A percentile compares a stretch with the other conserved stretches of the same genome.
Conservation (phyloP, 2,888 invertebrate genomes). For the Caenorhabditis virilis region DNA sequence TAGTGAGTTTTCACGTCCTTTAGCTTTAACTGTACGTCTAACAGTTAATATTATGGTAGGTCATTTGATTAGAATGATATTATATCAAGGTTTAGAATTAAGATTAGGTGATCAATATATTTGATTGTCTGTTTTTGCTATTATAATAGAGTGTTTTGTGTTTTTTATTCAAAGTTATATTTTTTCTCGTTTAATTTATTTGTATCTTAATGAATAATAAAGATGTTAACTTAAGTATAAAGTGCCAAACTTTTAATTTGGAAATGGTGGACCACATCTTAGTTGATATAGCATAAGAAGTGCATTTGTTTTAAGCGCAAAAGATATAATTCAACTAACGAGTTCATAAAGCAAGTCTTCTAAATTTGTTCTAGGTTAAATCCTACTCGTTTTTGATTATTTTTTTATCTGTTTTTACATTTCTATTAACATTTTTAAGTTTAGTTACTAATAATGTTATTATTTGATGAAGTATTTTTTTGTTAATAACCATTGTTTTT, state of each 20-base stretch:
- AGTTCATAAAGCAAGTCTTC: conserved; percentile 53
- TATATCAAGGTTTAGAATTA: conserved; percentile 50
- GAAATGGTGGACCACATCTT: conserved; percentile 60
- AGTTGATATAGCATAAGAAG: conserved; percentile 59
- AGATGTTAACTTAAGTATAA: conserved; percentile 57
- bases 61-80: conserved; percentile 53
- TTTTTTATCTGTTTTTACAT: conserved; percentile 40
- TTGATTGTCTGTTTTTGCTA: conserved; percentile 52
- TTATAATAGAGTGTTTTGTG: conserved; percentile 61
- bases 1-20: conserved; percentile 58
- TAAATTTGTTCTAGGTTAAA: conserved; percentile 53
- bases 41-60: conserved; percentile 60
- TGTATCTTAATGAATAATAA: conserved; percentile 54
- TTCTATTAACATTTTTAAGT: conserved; percentile 33
- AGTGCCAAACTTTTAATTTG: conserved; percentile 57
- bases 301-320: conserved; percentile 61
- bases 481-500: conserved; percentile 48
- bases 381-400: conserved; percentile 54
- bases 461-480: conserved; percentile 48
- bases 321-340: conserved; percentile 55
- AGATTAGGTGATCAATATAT: conserved; percentile 49
- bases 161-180: conserved; percentile 59
- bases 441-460: conserved; percentile 35
- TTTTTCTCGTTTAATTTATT: conserved; percentile 57
- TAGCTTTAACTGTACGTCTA: conserved; percentile 59